Conservation (phyloP, 2,888 invertebrate genomes). For the Gortyna flavago region DNA sequence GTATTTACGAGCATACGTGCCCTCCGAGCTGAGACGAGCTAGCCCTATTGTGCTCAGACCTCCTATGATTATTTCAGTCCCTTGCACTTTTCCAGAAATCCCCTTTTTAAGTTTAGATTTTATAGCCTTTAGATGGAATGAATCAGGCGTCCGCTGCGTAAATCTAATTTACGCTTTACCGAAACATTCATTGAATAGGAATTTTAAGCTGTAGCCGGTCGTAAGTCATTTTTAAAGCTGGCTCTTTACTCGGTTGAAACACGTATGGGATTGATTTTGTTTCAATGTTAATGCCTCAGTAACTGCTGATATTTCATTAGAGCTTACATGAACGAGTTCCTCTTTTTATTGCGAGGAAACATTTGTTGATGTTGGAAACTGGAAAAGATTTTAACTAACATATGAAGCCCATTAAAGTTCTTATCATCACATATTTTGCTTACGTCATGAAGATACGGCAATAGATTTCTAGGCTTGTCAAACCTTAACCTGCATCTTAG, state of each 20-base stretch:
- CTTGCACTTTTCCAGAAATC: conserved; percentile 86
- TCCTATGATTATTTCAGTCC: conserved; percentile 89
- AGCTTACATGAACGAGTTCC: background rate
- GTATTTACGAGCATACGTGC: conserved; percentile 90
- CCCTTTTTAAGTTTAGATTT: conserved; percentile 83
- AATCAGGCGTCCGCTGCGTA: conserved; percentile 77
- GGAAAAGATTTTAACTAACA: background rate
- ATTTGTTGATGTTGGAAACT: background rate
- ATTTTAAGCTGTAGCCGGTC: conserved; percentile 68
- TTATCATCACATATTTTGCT: background rate
- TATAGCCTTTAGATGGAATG: conserved; percentile 81
- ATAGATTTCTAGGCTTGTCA: conserved; percentile 4
- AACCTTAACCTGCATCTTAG: conserved; percentile 5
- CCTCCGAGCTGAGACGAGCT: conserved; percentile 85
- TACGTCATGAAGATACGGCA: background rate
- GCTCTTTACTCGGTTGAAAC: conserved; percentile 59
- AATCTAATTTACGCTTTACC: conserved; percentile 80
- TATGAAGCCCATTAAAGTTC: background rate
- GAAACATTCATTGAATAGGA: conserved; percentile 73
- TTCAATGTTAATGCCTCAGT: conserved; percentile 29
- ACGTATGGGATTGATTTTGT: conserved; percentile 40
- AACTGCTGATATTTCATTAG: conserved; percentile 20
- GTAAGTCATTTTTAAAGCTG: conserved; percentile 70
- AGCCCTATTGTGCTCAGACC: conserved; percentile 88
- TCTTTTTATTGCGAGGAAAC: conserved; percentile 8